Evolutionary conservation across 2,888 invertebrate species (phyloP).

Genomic region (Xestobium rufovillosum): DNA sequence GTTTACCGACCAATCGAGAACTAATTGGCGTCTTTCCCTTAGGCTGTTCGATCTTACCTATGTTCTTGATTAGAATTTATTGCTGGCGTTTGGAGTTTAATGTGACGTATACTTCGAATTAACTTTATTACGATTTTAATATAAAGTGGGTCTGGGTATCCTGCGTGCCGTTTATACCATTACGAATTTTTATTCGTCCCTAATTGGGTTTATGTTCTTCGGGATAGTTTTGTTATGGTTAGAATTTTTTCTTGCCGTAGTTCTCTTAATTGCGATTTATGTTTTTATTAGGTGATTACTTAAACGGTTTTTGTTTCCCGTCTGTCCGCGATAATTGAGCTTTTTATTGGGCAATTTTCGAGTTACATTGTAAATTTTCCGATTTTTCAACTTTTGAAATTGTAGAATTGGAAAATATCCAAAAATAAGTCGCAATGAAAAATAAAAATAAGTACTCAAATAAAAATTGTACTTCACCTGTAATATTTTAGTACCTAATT

Average conservation of each 20-base stretch:
- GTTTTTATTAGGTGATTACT: constrained; percentile 2
- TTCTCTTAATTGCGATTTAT: constrained; percentile 16
- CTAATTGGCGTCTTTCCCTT: background rate
- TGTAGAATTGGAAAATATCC: no score
- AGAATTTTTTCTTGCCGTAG: no score
- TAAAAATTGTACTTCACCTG: no score
- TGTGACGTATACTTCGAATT: constrained; percentile 34
- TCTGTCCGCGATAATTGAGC: no score
- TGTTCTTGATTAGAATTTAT: constrained; percentile 2
- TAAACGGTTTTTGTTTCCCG: constrained; percentile 12
- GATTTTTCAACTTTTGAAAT: no score
- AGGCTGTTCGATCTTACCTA: background rate
- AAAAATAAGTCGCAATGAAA: no score
- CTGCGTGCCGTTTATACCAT: constrained; percentile 30
- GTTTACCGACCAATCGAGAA: background rate
- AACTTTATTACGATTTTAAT: constrained; percentile 35
- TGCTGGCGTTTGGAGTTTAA: constrained; percentile 29
- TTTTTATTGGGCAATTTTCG: no score
- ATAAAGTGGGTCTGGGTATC: constrained; percentile 27
- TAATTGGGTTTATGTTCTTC: constrained; percentile 21
- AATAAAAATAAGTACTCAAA: no score
- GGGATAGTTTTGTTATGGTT: constrained; percentile 9
- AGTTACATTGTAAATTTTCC: no score
- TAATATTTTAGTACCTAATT: no score
- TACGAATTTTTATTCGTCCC: no score